Evolutionary conservation across 2,888 invertebrate genomes (phyloP).

Genomic region (Apomyelois bistriatella): DNA sequence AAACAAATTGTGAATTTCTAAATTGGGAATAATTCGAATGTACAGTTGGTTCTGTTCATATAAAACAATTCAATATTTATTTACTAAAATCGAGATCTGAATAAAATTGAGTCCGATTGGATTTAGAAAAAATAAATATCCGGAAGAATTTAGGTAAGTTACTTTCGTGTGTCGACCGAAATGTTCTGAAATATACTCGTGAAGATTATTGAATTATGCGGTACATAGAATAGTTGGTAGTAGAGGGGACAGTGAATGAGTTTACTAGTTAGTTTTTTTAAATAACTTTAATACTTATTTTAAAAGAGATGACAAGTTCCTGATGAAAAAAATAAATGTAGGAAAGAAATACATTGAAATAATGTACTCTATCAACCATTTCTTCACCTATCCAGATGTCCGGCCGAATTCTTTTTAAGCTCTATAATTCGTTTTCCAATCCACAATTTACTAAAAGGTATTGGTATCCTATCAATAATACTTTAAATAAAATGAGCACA

Average conservation of each 20-base stretch:
- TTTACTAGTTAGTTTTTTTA: background rate
- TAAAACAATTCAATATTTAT: background rate
- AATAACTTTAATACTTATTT: no score
- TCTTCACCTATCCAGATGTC: no score
- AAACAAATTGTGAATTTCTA: background rate
- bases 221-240: background rate
- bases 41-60: background rate
- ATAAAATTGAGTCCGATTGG: background rate
- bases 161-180: constrained; percentile 9
- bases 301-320: no score
- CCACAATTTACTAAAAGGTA: no score
- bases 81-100: background rate
- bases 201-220: constrained; percentile 12
- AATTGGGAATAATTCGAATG: background rate
- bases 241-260: background rate
- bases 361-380: no score
- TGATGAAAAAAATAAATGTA: no score
- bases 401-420: no score
- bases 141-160: background rate
- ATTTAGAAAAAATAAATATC: background rate
- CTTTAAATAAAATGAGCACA: no score
- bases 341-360: no score
- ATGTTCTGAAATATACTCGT: constrained; percentile 12
- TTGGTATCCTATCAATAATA: no score
- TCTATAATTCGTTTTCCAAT: no score